Base-by-base conservation (phyloP, 2,888 invertebrate species). In the Selenia dentaria region DNA sequence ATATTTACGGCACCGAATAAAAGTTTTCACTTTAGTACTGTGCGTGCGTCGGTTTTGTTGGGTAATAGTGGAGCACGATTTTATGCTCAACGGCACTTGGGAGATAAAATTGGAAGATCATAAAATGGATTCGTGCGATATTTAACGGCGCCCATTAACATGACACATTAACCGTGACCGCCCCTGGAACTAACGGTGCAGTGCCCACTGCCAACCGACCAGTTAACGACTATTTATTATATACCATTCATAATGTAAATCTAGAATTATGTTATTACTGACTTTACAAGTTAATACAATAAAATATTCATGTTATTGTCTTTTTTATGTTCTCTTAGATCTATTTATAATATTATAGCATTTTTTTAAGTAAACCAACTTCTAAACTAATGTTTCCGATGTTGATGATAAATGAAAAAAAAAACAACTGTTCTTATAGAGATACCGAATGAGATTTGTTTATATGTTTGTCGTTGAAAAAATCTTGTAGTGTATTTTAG, bases 121-220 rank as follows among this genome's bases (percentile, higher is more conserved):
- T 79, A 77, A 78, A 79, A 74, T 70, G 68, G 67, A 67, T 73
- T 67, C 57, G 67, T 63, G 72, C 67, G 59, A 76, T 83, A 80
- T 78, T 77, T 81, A 69, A 81, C 55, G 61, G 50, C 56, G 47
- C 50, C 68, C 62, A 81, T 84, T 84, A 83, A 76, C 75, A 79
- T 79, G 80, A 79, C 81, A 80, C 75, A 77, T 77, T 77, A 74
- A 75, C 78, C 70, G 62, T 65, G 67, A 67, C 74, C 69, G 63
- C 65, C 64, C 67, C 57, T 48, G 53, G 65, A 74, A 77, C 74
- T 75, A 78, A 75, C 75, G 70, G 64, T 71, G 73, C 74, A 67
- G 67, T 57, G 62, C 57, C 49, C 61, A 49, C 70, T 79, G 77
- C 79, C 78, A 75, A 79, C 74, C 68, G 69, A 63, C 63, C 57